Percentiles rank a stretch among this genome's conserved stretches.
phyloP scores from a whole-genome alignment of 2,888 invertebrate species.

The Hirtodrosophila duncani region DNA sequence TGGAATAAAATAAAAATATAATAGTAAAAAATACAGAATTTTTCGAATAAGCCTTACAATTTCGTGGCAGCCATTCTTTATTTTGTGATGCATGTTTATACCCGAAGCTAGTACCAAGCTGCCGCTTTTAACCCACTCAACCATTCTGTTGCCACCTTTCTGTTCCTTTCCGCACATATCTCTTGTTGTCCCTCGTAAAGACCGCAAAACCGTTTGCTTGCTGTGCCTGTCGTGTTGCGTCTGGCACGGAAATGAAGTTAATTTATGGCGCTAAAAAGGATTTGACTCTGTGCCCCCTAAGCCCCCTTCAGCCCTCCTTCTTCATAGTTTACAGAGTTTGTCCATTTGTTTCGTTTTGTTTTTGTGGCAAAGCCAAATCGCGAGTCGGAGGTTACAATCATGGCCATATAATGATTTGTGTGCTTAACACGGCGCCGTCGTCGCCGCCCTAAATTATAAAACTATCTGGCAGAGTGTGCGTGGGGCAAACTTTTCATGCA shows the following conservation, averaged over 20 bases:
- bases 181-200: conserved; percentile 9
- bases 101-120: no score
- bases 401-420: conserved; percentile 68
- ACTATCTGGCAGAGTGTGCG: conserved; percentile 51
- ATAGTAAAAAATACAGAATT: no score
- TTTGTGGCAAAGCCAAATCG: conserved; percentile 15
- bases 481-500: conserved; percentile 43
- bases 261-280: conserved; percentile 70
- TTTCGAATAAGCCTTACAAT: no score
- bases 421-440: conserved; percentile 50
- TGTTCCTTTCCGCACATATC: background rate
- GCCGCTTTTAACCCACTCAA: no score
- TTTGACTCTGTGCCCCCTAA: conserved; percentile 51
- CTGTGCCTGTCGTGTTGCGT: conserved; percentile 63
- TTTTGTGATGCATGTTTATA: no score
- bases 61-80: no score
- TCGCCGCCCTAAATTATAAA: conserved; percentile 58
- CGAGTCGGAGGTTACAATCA: conserved; percentile 42
- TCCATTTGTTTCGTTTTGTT: conserved; percentile 29
- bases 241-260: conserved; percentile 71
- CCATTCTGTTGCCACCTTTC: background rate
- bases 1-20: no score
- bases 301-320: background rate
- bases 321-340: conserved; percentile 24
- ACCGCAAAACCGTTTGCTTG: conserved; percentile 57